phyloP scores from a whole-genome alignment of 2,888 invertebrate genomes.

The Penaeus monodon region DNA sequence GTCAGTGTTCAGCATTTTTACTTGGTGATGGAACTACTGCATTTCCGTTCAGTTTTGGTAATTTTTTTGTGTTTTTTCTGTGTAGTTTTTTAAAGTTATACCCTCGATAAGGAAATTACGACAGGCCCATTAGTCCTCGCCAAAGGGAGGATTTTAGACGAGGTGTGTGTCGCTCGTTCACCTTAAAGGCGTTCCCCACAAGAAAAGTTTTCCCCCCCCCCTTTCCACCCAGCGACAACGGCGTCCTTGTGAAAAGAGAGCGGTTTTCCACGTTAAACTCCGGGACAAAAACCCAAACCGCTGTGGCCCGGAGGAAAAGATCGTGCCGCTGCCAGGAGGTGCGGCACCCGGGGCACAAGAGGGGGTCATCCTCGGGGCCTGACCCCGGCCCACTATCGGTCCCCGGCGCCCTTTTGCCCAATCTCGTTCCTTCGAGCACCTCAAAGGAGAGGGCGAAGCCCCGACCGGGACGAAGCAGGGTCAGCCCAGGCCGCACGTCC shows the following conservation, averaged over 20 bases:
- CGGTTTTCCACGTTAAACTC: background rate
- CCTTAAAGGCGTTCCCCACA: background rate
- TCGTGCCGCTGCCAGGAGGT: background rate
- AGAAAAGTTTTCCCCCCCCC: background rate
- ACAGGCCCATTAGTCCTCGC: too few species aligned
- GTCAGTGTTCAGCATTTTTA: too few species aligned
- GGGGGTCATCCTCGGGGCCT: background rate
- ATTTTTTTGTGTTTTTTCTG: too few species aligned
- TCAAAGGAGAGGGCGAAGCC: background rate
- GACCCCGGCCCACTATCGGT: background rate
- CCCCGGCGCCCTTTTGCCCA: slow-evolving; percentile 11
- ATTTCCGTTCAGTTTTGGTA: too few species aligned
- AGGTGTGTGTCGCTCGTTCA: background rate
- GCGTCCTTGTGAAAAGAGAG: background rate
- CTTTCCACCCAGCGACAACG: background rate
- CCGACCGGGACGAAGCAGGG: background rate
- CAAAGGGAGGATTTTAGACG: too few species aligned
- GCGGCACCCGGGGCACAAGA: background rate
- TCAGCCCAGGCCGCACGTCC: background rate
- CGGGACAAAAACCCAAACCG: too few species aligned
- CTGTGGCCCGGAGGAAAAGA: too few species aligned
- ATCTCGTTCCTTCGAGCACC: background rate
- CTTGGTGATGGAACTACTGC: too few species aligned
- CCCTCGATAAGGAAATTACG: too few species aligned
- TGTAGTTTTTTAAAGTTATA: too few species aligned